Percentiles rank a stretch among this genome's conserved stretches.
Evolutionary conservation across 2,113 vertebrate genomes (phyloP).

Genomic region (Poecile atricapillus): DNA sequence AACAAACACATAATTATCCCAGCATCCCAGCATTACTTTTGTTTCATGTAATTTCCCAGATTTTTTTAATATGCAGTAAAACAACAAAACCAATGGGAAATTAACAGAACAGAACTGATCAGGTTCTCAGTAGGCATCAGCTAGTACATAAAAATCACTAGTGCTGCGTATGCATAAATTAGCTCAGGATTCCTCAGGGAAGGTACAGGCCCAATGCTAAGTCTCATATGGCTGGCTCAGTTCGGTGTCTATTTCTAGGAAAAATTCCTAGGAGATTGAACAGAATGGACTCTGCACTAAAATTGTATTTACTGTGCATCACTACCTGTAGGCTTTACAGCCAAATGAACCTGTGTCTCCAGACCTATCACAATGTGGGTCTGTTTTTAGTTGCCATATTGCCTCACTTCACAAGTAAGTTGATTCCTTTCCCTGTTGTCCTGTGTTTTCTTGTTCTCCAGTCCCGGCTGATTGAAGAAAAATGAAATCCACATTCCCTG

Average conservation of each 20-base stretch:
- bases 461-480: not conserved
- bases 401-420: not conserved
- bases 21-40: not conserved
- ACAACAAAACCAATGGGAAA: not conserved
- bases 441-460: not conserved
- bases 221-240: not conserved
- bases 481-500: not conserved
- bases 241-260: not conserved
- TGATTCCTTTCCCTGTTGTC: not conserved
- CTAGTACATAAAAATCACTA: not conserved
- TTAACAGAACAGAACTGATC: not conserved
- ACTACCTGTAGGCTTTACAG: not conserved
- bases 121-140: not conserved
- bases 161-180: not conserved
- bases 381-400: not conserved
- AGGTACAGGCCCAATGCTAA: not conserved
- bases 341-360: not conserved
- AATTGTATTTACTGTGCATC: not conserved
- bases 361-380: not conserved
- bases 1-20: not conserved
- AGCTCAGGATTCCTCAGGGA: not conserved
- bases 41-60: not conserved
- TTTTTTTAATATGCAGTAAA: not conserved
- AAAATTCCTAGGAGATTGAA: not conserved
- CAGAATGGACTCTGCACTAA: not conserved